These are phyloP conservation scores for Denticeps clupeoides DNA, from an alignment of 2,797 vertebrate species.

Conservation along the genomic window DNA sequence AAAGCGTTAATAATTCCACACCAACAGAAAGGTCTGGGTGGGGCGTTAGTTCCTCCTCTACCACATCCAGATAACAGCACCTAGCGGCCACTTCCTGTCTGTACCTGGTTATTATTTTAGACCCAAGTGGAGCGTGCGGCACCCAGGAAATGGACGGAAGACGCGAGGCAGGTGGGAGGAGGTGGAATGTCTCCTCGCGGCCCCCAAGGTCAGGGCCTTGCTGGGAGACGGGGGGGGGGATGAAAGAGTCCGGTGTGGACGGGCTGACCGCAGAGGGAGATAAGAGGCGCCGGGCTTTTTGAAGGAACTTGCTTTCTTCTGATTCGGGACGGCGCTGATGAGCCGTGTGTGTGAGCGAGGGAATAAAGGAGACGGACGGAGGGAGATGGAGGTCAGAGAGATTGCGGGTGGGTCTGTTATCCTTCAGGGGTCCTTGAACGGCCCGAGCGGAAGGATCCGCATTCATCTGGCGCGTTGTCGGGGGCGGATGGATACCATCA, in stretches of 20 bases:
- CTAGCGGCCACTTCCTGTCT: background rate
- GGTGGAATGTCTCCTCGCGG: conserved; percentile 22
- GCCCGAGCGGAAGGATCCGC: conserved; percentile 61
- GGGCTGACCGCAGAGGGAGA: background rate
- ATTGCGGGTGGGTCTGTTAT: conserved; percentile 51
- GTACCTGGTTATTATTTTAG: background rate
- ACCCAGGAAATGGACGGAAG: conserved; percentile 9
- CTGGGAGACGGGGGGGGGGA: conserved; percentile 17
- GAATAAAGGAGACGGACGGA: conserved; percentile 36
- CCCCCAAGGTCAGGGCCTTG: conserved; percentile 36
- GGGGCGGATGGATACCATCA: conserved; percentile 68
- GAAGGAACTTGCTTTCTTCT: conserved; percentile 43
- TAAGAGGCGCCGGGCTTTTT: conserved; percentile 30
- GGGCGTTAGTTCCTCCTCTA: no score
- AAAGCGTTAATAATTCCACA: no score
- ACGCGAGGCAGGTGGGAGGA: conserved; percentile 20
- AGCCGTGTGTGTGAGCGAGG: conserved; percentile 11
- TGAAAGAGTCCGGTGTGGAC: background rate
- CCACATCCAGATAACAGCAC: background rate
- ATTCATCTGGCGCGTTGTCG: conserved; percentile 67
- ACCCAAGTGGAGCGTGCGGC: background rate
- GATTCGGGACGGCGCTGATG: conserved; percentile 37
- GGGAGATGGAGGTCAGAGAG: conserved; percentile 26
- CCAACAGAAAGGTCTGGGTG: no score
- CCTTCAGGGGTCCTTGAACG: conserved; percentile 68